Evolutionary conservation across 2,888 invertebrate species (phyloP).

Genomic region (Rhopalosiphum nymphaeae): DNA sequence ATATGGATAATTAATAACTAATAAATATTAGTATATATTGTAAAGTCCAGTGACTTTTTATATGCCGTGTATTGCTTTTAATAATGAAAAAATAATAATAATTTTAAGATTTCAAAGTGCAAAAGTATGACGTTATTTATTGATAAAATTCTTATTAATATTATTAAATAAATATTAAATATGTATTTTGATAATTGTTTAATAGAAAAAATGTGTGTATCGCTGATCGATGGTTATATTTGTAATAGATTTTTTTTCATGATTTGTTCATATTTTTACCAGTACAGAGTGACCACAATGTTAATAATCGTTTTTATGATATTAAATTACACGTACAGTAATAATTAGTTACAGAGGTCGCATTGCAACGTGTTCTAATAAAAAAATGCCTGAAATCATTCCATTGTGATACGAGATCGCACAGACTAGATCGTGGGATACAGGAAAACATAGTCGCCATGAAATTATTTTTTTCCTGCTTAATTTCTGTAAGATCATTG

Average conservation of each 20-base stretch:
- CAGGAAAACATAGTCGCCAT: neutral
- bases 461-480: slow-evolving; percentile 4
- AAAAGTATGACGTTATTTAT: neutral
- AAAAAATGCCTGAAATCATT: slow-evolving; percentile 29
- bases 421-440: slow-evolving; percentile 42
- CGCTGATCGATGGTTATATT: neutral
- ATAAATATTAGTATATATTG: neutral
- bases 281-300: neutral
- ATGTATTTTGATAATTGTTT: neutral
- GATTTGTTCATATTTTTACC: neutral
- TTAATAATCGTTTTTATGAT: neutral
- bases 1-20: neutral
- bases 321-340: neutral
- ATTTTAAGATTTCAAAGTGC: neutral
- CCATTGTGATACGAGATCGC: slow-evolving; percentile 19
- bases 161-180: neutral
- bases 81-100: neutral
- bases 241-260: neutral
- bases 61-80: neutral
- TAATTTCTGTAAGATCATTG: neutral
- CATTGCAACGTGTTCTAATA: neutral
- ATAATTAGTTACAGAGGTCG: neutral
- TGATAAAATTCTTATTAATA: neutral
- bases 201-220: neutral
- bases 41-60: neutral